These are phyloP conservation scores for Etheostoma spectabile DNA, from an alignment of 2,113 vertebrate genomes.

Conservation along the genomic window DNA sequence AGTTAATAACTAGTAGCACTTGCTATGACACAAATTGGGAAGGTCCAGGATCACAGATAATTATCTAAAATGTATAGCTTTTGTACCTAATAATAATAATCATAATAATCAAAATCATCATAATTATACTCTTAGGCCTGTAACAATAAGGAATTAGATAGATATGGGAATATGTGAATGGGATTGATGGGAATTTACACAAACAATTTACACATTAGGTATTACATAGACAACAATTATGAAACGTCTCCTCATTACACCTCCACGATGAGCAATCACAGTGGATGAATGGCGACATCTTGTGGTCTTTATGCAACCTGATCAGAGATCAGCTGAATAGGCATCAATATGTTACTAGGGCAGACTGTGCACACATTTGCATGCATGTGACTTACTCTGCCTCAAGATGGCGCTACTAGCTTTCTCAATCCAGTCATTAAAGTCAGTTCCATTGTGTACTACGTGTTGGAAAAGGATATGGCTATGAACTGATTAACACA, in stretches of 20 bases:
- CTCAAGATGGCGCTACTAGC: slow-evolving; percentile 35
- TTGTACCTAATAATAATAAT: neutral
- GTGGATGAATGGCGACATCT: slow-evolving; percentile 11
- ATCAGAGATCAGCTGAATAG: neutral
- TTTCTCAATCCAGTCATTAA: neutral
- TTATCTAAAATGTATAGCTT: neutral
- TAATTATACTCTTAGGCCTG: no score
- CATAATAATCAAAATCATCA: neutral
- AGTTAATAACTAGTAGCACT: neutral
- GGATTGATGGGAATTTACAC: neutral
- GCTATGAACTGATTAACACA: neutral
- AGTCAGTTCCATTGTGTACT: neutral
- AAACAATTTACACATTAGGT: neutral
- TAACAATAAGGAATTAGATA: no score
- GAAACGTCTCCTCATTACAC: neutral
- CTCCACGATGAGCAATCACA: neutral
- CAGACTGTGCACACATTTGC: fast-evolving
- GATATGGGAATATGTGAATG: no score
- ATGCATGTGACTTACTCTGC: neutral
- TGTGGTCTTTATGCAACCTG: neutral
- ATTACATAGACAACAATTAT: neutral
- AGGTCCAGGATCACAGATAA: neutral
- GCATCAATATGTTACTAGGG: fast-evolving
- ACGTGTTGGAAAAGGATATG: neutral
- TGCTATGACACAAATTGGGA: neutral